phyloP scores from a whole-genome alignment of 2,113 vertebrate species.

The Dicentrarchus labrax region DNA sequence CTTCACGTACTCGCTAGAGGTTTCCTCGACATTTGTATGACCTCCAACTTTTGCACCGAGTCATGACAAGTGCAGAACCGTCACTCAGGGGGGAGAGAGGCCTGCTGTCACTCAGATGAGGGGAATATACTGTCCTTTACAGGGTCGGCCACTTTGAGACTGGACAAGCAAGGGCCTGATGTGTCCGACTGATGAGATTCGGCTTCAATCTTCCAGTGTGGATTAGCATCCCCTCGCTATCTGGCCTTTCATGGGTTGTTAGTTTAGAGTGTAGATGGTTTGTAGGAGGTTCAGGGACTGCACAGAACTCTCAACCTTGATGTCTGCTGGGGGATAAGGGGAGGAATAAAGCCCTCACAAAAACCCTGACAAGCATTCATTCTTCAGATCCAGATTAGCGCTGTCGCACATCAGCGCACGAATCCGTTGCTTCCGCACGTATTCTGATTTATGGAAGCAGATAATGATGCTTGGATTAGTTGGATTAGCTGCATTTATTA shows the following conservation, averaged over 20 bases:
- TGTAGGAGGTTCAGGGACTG: slow-evolving; percentile 25
- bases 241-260: slow-evolving; percentile 41
- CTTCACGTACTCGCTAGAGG: slow-evolving; percentile 1
- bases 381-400: slow-evolving; percentile 32
- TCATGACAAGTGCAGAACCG: not conserved
- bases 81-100: slow-evolving; percentile 6
- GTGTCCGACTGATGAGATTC: slow-evolving; percentile 21
- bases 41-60: slow-evolving; percentile 32
- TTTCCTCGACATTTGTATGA: slow-evolving; percentile 34
- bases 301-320: slow-evolving; percentile 34
- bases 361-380: slow-evolving; percentile 27
- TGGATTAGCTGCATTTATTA: slow-evolving; percentile 51
- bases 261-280: not conserved
- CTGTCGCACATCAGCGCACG: slow-evolving; percentile 3
- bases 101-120: slow-evolving; percentile 17
- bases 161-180: slow-evolving; percentile 6
- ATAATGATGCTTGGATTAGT: slow-evolving; percentile 40
- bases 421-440: not conserved
- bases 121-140: not conserved
- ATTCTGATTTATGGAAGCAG: slow-evolving; percentile 31
- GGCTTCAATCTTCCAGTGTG: slow-evolving; percentile 22
- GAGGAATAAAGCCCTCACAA: slow-evolving; percentile 42
- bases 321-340: slow-evolving; percentile 25
- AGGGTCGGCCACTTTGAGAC: slow-evolving; percentile 6
- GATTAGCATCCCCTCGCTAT: slow-evolving; percentile 28